These are phyloP conservation scores for Heterotilapia buettikoferi DNA, from an alignment of 2,113 vertebrate genomes.

Conservation along the genomic window DNA sequence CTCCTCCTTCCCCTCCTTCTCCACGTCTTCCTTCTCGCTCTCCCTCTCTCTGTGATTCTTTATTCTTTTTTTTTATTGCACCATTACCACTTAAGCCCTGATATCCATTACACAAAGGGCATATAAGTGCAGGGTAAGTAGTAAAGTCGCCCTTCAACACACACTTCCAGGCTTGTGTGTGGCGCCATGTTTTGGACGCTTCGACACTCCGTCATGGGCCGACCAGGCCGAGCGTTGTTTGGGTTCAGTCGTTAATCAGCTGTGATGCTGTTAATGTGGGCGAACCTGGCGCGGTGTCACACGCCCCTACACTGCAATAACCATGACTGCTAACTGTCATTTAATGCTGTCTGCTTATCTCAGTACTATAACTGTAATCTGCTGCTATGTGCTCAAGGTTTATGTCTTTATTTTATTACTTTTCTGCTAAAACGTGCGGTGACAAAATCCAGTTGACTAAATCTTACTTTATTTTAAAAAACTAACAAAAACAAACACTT, in stretches of 20 bases:
- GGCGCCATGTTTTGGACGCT: slow-evolving; percentile 51
- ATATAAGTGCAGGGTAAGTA: slow-evolving; percentile 70
- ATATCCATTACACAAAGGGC: slow-evolving; percentile 69
- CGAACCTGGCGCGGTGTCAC: background rate
- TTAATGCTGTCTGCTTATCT: background rate
- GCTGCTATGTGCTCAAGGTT: background rate
- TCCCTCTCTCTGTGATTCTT: slow-evolving; percentile 3
- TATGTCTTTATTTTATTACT: background rate
- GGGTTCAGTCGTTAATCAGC: slow-evolving; percentile 2
- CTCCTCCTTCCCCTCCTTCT: background rate
- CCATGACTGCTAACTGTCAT: background rate
- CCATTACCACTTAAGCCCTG: slow-evolving; percentile 69
- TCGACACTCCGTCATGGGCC: slow-evolving; percentile 30
- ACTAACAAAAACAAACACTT: background rate
- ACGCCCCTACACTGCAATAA: background rate
- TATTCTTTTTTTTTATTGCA: slow-evolving; percentile 58
- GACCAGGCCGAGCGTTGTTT: slow-evolving; percentile 9
- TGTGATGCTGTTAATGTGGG: background rate
- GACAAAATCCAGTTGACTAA: background rate
- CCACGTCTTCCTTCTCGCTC: background rate
- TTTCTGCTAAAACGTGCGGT: background rate
- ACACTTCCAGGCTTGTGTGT: slow-evolving; percentile 47
- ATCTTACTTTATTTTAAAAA: background rate
- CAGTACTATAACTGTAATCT: background rate
- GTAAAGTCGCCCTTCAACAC: slow-evolving; percentile 60